Conservation (phyloP, 2,888 invertebrate genomes). For the Cantharis rustica region DNA sequence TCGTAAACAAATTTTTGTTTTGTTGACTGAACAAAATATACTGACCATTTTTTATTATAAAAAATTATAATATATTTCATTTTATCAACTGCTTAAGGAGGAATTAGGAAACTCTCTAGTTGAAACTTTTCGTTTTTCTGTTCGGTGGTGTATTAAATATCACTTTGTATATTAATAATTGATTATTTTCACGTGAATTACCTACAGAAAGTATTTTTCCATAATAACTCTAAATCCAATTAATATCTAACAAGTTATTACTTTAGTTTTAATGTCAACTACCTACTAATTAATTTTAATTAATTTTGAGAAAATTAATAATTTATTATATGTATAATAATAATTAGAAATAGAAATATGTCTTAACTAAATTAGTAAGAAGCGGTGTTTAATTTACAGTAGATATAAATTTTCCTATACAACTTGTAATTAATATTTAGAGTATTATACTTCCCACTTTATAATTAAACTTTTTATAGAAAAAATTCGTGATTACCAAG, state of each 20-base stretch:
- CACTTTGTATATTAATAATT: not conserved
- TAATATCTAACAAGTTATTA: not conserved
- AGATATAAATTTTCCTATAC: not conserved
- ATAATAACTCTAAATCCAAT: not conserved
- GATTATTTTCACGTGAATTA: not conserved
- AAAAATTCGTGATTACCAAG: constrained; percentile 2
- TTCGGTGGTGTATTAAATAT: too few relatives aligned
- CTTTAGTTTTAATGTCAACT: not conserved
- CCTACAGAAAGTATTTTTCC: not conserved
- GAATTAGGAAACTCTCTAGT: too few relatives aligned
- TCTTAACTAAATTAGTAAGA: not conserved
- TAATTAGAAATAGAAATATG: not conserved
- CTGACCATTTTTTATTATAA: too few relatives aligned
- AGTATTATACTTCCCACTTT: not conserved
- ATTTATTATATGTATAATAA: not conserved
- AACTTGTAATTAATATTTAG: not conserved
- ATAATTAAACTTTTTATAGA: not conserved
- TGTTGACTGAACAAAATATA: too few relatives aligned
- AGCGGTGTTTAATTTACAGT: not conserved
- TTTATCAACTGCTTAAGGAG: too few relatives aligned
- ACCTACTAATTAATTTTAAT: not conserved
- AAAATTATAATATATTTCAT: too few relatives aligned
- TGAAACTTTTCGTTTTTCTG: too few relatives aligned
- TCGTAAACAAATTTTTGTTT: too few relatives aligned
- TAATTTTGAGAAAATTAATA: not conserved